Conservation (phyloP, 2,888 invertebrate genomes). For the Thysanoteuthis rhombus region DNA sequence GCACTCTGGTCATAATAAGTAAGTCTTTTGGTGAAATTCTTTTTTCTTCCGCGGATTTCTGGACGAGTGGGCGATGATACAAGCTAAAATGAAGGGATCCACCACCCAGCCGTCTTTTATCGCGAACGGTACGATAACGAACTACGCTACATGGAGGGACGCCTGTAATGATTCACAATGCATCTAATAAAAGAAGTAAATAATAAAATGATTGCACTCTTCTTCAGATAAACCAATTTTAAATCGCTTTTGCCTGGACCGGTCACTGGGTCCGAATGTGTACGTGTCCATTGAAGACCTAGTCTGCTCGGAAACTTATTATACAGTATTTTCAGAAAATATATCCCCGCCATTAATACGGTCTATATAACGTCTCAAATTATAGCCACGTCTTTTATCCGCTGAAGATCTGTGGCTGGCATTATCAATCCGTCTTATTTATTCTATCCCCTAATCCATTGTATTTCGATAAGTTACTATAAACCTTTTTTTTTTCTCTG, state of each 20-base stretch:
- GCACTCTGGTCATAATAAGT: no score
- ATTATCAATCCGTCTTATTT: not conserved
- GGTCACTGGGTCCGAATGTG: not conserved
- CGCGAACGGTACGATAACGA: no score
- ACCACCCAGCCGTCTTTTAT: no score
- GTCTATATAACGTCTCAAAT: not conserved
- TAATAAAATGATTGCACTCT: not conserved
- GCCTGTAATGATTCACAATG: no score
- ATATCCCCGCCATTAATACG: not conserved
- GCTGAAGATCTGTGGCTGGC: not conserved
- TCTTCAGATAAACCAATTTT: not conserved
- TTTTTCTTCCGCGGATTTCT: no score
- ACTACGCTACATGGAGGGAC: no score
- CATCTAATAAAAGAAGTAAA: no score
- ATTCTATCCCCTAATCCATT: not conserved
- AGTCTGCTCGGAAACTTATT: not conserved
- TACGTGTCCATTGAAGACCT: not conserved
- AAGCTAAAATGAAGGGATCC: no score
- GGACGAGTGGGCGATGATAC: no score
- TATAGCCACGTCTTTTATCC: not conserved
- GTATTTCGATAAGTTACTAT: not conserved
- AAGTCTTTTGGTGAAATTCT: no score
- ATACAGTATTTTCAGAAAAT: not conserved
- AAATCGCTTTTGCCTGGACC: not conserved
- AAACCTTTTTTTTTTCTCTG: not conserved